A percentile compares a stretch with the other conserved stretches of the same genome.
These are phyloP conservation scores for Parasteatoda tepidariorum DNA, from an alignment of 1,140 invertebrate species.

Conservation along the genomic window DNA sequence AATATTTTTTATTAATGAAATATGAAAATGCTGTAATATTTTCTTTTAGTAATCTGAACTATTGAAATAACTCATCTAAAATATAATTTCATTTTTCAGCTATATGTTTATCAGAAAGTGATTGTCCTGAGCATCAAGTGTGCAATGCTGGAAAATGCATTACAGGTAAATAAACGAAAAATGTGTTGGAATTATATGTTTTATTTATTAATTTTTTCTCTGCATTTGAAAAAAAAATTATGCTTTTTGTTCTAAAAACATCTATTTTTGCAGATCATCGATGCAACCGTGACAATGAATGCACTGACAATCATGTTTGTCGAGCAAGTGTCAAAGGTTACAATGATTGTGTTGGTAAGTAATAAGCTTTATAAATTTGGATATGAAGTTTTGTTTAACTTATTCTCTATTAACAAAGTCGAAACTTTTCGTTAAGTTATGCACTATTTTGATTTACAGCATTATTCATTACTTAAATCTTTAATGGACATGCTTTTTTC, in stretches of 20 bases:
- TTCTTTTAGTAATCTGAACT: not conserved
- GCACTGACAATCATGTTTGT: conserved; percentile 84
- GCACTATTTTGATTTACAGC: not conserved
- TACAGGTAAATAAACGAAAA: conserved; percentile 8
- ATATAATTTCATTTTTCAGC: conserved; percentile 21
- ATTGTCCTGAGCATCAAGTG: conserved; percentile 62
- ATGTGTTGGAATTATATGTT: not conserved
- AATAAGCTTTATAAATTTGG: not conserved
- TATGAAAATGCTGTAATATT: not conserved
- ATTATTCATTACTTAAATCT: no score
- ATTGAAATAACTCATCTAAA: no score
- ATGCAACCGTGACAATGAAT: conserved; percentile 78
- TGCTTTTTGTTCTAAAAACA: not conserved
- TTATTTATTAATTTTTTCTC: not conserved
- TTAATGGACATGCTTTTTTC: no score
- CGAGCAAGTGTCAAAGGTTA: conserved; percentile 83
- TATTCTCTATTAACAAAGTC: not conserved
- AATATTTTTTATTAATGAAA: not conserved
- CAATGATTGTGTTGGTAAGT: conserved; percentile 68
- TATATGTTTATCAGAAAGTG: conserved; percentile 56
- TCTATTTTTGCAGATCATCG: conserved; percentile 75
- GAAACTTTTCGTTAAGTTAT: not conserved
- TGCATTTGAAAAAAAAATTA: not conserved
- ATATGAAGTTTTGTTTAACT: not conserved
- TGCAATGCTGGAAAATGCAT: conserved; percentile 62